phyloP scores from a whole-genome alignment of 2,888 invertebrate species.

The Volucella bombylans region DNA sequence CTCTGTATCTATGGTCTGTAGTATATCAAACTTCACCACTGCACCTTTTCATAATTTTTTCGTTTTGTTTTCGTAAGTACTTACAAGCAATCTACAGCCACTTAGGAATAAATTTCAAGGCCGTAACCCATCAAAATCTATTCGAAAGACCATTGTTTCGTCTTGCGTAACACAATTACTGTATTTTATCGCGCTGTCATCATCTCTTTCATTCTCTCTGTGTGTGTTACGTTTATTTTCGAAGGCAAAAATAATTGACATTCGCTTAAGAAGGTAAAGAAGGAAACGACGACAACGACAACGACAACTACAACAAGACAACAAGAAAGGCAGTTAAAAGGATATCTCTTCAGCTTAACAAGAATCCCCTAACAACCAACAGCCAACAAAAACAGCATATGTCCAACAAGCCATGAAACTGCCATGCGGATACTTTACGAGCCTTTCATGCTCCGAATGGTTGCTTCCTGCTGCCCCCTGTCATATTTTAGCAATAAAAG shows the following conservation, averaged over 20 bases:
- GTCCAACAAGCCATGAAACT: slow-evolving; percentile 67
- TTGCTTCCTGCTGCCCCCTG: slow-evolving; percentile 61
- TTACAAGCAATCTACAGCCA: slow-evolving; percentile 24
- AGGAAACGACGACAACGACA: slow-evolving; percentile 36
- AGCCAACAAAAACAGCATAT: slow-evolving; percentile 53
- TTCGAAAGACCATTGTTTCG: slow-evolving; percentile 72
- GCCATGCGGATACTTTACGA: slow-evolving; percentile 68
- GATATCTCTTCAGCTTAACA: slow-evolving; percentile 47
- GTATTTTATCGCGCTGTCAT: slow-evolving; percentile 61
- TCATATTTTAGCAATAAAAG: slow-evolving; percentile 73
- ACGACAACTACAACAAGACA: neutral
- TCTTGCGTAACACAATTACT: slow-evolving; percentile 65
- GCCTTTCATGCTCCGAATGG: slow-evolving; percentile 56
- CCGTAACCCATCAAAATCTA: slow-evolving; percentile 68
- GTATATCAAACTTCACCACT: no score
- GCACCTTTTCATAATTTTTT: no score
- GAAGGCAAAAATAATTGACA: slow-evolving; percentile 68
- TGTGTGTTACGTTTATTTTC: slow-evolving; percentile 21
- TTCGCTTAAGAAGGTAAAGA: slow-evolving; percentile 48
- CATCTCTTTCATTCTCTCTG: neutral
- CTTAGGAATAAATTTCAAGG: slow-evolving; percentile 56
- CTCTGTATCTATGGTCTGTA: no score
- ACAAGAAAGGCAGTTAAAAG: slow-evolving; percentile 39
- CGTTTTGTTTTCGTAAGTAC: no score
- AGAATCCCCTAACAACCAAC: neutral